These are phyloP conservation scores for Cavia aperea DNA, from an alignment of 2,113 vertebrate genomes.

Conservation along the genomic window DNA sequence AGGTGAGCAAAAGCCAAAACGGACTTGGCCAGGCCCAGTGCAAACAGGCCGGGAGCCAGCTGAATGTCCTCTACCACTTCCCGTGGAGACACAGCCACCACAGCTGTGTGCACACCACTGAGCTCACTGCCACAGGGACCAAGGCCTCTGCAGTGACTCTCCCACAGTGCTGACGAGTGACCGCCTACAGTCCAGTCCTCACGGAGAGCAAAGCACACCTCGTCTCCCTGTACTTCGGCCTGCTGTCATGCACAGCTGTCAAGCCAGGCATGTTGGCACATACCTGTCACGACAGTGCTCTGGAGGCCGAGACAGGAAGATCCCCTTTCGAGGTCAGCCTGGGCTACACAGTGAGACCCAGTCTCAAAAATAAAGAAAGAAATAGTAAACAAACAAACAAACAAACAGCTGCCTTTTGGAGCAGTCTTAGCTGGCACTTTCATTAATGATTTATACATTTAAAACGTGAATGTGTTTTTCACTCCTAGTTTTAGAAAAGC, in stretches of 20 bases:
- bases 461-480: slow-evolving; percentile 6
- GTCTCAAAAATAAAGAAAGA: background rate
- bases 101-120: background rate
- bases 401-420: background rate
- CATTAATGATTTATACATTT: slow-evolving; percentile 1
- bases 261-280: background rate
- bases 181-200: background rate
- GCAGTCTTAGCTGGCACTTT: background rate
- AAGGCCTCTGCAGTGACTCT: background rate
- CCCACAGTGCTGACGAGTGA: background rate
- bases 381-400: background rate
- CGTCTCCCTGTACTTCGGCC: background rate
- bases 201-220: background rate
- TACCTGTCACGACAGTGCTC: background rate
- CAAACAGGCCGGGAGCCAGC: slow-evolving; percentile 8
- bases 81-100: background rate
- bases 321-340: background rate
- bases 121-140: background rate
- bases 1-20: slow-evolving; percentile 72
- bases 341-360: background rate
- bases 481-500: background rate
- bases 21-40: slow-evolving; percentile 44
- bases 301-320: background rate
- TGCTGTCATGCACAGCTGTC: background rate
- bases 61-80: fast-evolving